Conservation (phyloP, 2,797 vertebrate species). For the Podarcis lilfordi region DNA sequence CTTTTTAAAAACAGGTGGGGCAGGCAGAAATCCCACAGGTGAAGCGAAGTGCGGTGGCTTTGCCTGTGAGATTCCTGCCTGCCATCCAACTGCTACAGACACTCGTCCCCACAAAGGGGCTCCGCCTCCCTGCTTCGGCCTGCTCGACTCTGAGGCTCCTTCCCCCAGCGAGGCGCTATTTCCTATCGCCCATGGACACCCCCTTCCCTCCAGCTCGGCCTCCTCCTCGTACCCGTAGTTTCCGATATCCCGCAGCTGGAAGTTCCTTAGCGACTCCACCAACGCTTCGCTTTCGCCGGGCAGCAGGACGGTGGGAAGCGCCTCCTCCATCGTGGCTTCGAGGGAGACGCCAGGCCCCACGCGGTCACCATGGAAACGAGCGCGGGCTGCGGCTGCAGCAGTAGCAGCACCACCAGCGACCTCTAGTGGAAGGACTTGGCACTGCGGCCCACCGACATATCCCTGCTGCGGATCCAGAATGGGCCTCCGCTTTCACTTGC, state of each 20-base stretch:
- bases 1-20: too few relatives aligned
- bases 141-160: too few relatives aligned
- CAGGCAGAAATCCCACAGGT: background rate
- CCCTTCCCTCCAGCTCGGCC: background rate
- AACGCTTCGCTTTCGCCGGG: constrained; percentile 82
- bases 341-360: background rate
- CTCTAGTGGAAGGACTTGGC: background rate
- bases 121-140: background rate
- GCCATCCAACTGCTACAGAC: background rate
- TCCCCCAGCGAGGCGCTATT: background rate
- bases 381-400: background rate
- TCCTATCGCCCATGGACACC: rapidly evolving
- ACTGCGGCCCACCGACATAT: too few relatives aligned
- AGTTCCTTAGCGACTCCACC: constrained; percentile 79
- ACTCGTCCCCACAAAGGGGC: too few relatives aligned
- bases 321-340: constrained; percentile 71
- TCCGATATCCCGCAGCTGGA: constrained; percentile 81
- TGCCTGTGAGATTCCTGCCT: background rate
- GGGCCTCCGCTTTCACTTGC: too few relatives aligned
- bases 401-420: background rate
- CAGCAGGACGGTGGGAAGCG: constrained; percentile 65
- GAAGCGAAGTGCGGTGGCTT: background rate
- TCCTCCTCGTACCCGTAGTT: constrained; percentile 63
- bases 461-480: too few relatives aligned
- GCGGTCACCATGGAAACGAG: constrained; percentile 65